Conservation (phyloP, 2,797 vertebrate species). For the Percopsis omiscomaycus region DNA sequence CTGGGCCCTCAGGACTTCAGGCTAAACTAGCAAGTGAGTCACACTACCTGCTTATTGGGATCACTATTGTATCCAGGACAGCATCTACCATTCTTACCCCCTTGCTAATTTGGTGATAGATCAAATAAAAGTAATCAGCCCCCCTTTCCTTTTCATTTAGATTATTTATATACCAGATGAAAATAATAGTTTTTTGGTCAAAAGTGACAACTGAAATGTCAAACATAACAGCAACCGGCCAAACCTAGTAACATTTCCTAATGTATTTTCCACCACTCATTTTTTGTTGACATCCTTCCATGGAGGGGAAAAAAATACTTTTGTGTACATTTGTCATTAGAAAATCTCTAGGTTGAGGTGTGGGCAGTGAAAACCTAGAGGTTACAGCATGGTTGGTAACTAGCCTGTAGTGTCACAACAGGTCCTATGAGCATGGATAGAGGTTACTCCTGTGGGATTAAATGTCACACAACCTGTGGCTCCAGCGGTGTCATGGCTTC, state of each 20-base stretch:
- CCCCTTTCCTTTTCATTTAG: background rate
- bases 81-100: background rate
- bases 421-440: slow-evolving; percentile 14
- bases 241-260: too few species aligned
- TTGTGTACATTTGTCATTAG: slow-evolving; percentile 6
- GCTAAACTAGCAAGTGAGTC: slow-evolving; percentile 99
- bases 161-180: background rate
- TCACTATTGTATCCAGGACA: background rate
- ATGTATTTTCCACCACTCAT: background rate
- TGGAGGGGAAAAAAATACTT: background rate
- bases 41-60: background rate
- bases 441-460: slow-evolving; percentile 37
- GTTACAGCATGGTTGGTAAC: slow-evolving; percentile 6
- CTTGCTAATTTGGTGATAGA: background rate
- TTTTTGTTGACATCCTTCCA: background rate
- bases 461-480: slow-evolving; percentile 48
- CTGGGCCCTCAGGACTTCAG: slow-evolving; percentile 99
- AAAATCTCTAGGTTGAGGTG: background rate
- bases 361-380: slow-evolving; percentile 1
- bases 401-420: slow-evolving; percentile 11
- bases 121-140: background rate
- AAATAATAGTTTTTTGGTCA: background rate
- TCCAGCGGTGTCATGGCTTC: slow-evolving; percentile 30
- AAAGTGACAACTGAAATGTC: too few species aligned
- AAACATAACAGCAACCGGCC: too few species aligned